phyloP scores from a whole-genome alignment of 2,888 invertebrate genomes.

The Synanthedon myopaeformis region DNA sequence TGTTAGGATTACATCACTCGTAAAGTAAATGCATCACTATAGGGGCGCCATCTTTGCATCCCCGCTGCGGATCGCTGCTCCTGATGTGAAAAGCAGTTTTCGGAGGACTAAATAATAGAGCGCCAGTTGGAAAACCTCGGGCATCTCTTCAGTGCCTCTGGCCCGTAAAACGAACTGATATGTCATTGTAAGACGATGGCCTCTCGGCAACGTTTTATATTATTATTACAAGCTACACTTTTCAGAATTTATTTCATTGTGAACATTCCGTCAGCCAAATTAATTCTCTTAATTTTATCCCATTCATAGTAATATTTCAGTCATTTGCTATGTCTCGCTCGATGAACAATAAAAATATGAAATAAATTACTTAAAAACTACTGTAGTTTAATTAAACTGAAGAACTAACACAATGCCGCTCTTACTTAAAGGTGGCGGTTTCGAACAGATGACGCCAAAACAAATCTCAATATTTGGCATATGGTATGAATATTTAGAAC shows the following conservation, averaged over 20 bases:
- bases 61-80: slow-evolving; percentile 42
- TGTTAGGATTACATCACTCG: slow-evolving; percentile 55
- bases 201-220: slow-evolving; percentile 1
- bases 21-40: slow-evolving; percentile 53
- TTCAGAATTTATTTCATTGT: too few species aligned
- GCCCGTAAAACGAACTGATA: slow-evolving; percentile 14
- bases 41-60: slow-evolving; percentile 44
- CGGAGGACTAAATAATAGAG: slow-evolving; percentile 53
- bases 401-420: slow-evolving; percentile 50
- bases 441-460: slow-evolving; percentile 65
- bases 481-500: slow-evolving; percentile 68
- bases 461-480: slow-evolving; percentile 67
- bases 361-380: too few species aligned
- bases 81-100: slow-evolving; percentile 64
- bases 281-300: too few species aligned
- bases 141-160: slow-evolving; percentile 12
- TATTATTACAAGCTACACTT: too few species aligned
- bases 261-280: too few species aligned
- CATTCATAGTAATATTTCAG: too few species aligned
- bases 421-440: slow-evolving; percentile 57
- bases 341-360: too few species aligned
- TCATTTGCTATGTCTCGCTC: too few species aligned
- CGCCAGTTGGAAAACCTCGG: slow-evolving; percentile 31
- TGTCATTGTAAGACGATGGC: slow-evolving; percentile 1
- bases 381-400: slow-evolving; percentile 7